Evolutionary conservation across 2,888 invertebrate species (phyloP).

Genomic region (Cantharis rustica): DNA sequence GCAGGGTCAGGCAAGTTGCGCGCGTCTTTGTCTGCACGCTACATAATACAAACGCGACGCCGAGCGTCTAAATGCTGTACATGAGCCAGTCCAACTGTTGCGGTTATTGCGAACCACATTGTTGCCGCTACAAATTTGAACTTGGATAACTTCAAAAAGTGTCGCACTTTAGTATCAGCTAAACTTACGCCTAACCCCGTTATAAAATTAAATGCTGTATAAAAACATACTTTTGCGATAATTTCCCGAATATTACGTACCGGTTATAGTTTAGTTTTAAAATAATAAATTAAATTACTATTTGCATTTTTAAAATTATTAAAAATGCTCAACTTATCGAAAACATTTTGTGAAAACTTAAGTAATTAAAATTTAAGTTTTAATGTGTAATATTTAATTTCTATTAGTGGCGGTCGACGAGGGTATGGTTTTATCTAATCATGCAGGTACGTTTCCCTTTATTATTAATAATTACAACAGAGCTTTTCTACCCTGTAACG

Average conservation of each 20-base stretch:
- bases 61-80: conserved; percentile 41
- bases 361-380: background rate
- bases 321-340: background rate
- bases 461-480: background rate
- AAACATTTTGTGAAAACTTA: background rate
- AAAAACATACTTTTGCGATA: background rate
- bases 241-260: background rate
- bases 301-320: background rate
- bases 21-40: conserved; percentile 59
- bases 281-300: background rate
- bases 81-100: conserved; percentile 50
- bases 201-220: background rate
- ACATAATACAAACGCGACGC: conserved; percentile 52
- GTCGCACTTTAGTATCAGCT: background rate
- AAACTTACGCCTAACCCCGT: background rate
- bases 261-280: background rate
- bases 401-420: background rate
- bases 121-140: conserved; percentile 8
- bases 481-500: background rate
- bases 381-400: background rate
- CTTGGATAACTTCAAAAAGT: background rate
- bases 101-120: conserved; percentile 36
- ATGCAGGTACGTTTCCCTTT: conserved; percentile 39
- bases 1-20: conserved; percentile 51
- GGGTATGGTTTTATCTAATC: conserved; percentile 39